These are phyloP conservation scores for Corapipo altera DNA, from an alignment of 2,113 vertebrate species.

Conservation along the genomic window DNA sequence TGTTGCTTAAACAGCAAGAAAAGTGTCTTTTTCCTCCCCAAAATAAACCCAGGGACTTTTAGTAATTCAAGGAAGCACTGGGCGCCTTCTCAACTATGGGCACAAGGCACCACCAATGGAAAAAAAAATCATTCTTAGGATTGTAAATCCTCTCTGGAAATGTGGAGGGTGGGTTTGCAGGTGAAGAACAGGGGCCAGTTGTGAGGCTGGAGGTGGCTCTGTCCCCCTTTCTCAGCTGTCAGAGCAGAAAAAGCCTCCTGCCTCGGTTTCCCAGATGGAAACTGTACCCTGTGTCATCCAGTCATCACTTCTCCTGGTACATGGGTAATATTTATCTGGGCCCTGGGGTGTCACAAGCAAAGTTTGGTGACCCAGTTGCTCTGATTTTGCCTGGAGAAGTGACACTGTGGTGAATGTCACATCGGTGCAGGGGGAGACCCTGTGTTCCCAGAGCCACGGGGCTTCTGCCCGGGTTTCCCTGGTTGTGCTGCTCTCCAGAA, in stretches of 20 bases:
- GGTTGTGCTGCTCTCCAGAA: not conserved
- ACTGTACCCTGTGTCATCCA: accelerated
- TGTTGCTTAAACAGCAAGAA: not conserved
- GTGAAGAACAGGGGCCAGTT: not conserved
- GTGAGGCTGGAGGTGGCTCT: not conserved
- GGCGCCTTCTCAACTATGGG: accelerated
- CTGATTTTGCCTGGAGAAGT: not conserved
- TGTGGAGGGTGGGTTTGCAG: not conserved
- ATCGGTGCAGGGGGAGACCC: not conserved
- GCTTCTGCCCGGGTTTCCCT: not conserved
- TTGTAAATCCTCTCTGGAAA: not conserved
- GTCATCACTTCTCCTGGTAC: not conserved
- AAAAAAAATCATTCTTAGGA: not conserved
- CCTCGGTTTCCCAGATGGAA: not conserved
- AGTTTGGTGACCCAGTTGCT: not conserved
- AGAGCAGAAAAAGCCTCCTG: not conserved
- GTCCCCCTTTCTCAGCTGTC: not conserved
- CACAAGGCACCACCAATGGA: accelerated
- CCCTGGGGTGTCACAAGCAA: not conserved
- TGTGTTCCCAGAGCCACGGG: not conserved
- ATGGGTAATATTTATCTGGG: not conserved
- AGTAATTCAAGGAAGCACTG: not conserved
- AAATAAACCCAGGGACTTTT: not conserved
- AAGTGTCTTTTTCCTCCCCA: not conserved
- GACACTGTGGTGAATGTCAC: not conserved